Base-by-base conservation (phyloP, 2,888 invertebrate species). In the Himalopsyche japonica region DNA sequence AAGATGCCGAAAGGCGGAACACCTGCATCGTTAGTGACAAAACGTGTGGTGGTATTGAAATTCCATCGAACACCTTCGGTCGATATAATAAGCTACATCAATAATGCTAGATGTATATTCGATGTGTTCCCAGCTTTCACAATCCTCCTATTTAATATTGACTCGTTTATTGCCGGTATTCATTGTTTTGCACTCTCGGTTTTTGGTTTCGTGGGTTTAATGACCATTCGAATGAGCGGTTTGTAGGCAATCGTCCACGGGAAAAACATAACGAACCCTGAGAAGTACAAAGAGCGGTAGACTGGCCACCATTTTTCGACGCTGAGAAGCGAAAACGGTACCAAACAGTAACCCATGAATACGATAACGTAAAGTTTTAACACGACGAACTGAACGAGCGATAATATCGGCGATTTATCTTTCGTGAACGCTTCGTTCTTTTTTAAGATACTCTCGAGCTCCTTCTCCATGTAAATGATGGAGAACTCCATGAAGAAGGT, bases 401-500 rank as follows among this genome's bases (percentile, higher is more conserved):
- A 92, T 0, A 92, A 88, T 0, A 88, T 82, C 0, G 89, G 88
- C 34, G 90, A 90, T 0, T 90, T 88, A 88, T 94, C 91, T 5
- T 89, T 88, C 12, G 92, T 89, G 78, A 94, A 91, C 0, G 90
- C 88, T 86, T 90, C 89, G 70, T 94, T 93, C 86, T 91, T 93
- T 27, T 89, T 89, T 0, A 95, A 88, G 8, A 94, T 92, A 0
- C 91, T 88, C 88, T 93, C 93, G 0, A 95, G 88, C 89, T 97
- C 96, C 91, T 95, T 96, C 89, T 98, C 98, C 89, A 96, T 94
- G 86, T 94, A 94, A 90, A 98, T 96, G 47, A 97, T 95, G 47
- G 97, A 91, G 89, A 98, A 98, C 89, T 99, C 99, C 90, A 98
- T 95, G 84, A 97, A 93, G 92, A 99, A 99, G 77, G 97, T 96